phyloP scores from a whole-genome alignment of 2,888 invertebrate species.

The Sepiola atlantica region DNA sequence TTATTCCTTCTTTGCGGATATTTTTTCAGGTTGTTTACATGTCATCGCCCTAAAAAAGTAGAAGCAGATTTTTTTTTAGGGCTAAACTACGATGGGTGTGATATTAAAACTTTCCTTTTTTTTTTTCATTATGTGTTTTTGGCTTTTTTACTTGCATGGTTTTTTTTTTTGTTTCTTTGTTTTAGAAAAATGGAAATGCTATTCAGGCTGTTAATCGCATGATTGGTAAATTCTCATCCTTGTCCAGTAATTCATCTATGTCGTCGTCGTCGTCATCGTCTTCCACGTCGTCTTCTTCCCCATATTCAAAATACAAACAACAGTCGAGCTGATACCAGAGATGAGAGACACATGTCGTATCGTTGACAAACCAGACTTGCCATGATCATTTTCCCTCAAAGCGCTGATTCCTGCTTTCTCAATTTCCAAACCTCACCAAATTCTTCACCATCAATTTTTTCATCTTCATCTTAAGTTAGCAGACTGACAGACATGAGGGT shows the following conservation, averaged over 20 bases:
- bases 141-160: not conserved
- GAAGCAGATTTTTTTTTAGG: no score
- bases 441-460: not conserved
- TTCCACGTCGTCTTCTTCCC: not conserved
- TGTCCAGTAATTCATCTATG: not conserved
- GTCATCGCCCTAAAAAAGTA: no score
- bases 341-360: not conserved
- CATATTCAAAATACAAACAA: not conserved
- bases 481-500: not conserved
- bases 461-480: not conserved
- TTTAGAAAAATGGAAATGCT: slow-evolving; percentile 46
- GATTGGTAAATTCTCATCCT: slow-evolving; percentile 23
- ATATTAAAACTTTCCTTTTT: not conserved
- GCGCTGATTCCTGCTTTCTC: not conserved
- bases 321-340: not conserved
- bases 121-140: not conserved
- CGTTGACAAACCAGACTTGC: not conserved
- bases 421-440: not conserved
- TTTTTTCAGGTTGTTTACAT: no score
- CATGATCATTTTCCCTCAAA: not conserved
- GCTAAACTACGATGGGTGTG: no score
- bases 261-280: not conserved
- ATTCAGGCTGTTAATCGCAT: slow-evolving; percentile 32
- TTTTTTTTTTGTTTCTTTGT: not conserved
- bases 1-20: no score